Base-by-base conservation (phyloP, 2,888 invertebrate genomes). In the Fragum whitleyi region DNA sequence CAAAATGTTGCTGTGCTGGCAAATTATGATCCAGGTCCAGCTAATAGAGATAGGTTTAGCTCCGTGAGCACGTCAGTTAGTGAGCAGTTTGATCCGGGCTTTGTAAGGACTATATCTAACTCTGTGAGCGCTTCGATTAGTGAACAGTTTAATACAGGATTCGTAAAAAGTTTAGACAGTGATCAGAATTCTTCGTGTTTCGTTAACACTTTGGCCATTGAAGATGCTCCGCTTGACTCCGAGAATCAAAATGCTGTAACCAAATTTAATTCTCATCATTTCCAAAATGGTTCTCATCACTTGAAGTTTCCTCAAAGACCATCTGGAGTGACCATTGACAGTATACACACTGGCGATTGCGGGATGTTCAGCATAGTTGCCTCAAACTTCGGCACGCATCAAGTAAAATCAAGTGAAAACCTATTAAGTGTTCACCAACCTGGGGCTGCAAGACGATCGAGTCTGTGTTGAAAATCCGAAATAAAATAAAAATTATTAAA, bases 1-100 rank as follows among this genome's bases (percentile, higher is more conserved):
- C 65, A 65, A 39, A 65, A 39, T 14, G 65, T 65, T 9, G 65
- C 65, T 14, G 65, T 65, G 21, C 11, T 65, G 23, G 39, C 65
- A 21, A 65, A 65, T 21, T 9, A n/a, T 21, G 42, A 42, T 11
- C 19, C 14, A 3, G 61, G 32, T 29, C 32, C 16, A 1, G 3
- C 61, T 3, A 2, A 47, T 3, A 14, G 47, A 3, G 47, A 47
- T 47, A 47, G 47, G 47, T 9, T 47, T n/a, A 47, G 47, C 47
- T n/a, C n/a, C 2, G 47, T 47, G 5, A 47, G 47, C n/a, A n/a
- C 47, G n/a, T n/a, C n/a, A 3, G 47, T 14, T 14, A n/a, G 47
- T 47, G 47, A 47, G n/a, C 47, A 14, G 16, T 47, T 47, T 47
- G 3, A 47, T 3, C 7, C 47, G 32, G 32, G 32, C 5, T 36